These are phyloP conservation scores for Thymelicus lineola DNA, from an alignment of 2,888 invertebrate genomes.

Conservation along the genomic window DNA sequence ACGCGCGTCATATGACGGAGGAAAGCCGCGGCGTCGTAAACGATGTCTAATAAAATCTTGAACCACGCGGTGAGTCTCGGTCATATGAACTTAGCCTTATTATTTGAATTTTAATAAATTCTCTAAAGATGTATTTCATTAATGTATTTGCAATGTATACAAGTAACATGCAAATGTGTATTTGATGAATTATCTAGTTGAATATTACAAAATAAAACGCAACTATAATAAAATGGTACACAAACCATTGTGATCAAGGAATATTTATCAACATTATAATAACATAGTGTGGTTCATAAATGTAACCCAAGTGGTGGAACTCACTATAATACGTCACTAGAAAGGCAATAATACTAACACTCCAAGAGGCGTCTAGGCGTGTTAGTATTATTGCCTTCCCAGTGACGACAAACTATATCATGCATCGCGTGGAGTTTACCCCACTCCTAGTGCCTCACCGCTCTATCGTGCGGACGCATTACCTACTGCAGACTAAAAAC, in stretches of 20 bases:
- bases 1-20: too few relatives aligned
- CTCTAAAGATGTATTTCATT: background rate
- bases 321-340: background rate
- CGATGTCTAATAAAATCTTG: too few relatives aligned
- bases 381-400: too few relatives aligned
- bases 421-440: background rate
- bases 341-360: too few relatives aligned
- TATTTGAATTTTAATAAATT: conserved; percentile 1
- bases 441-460: background rate
- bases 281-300: background rate
- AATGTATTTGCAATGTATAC: background rate
- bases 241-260: background rate
- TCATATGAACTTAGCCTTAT: too few relatives aligned
- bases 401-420: background rate
- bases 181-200: too few relatives aligned
- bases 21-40: too few relatives aligned
- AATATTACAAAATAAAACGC: background rate
- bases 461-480: background rate
- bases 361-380: too few relatives aligned
- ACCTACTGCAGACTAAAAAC: background rate
- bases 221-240: background rate
- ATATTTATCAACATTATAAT: too few relatives aligned
- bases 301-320: background rate
- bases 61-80: too few relatives aligned
- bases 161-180: background rate